These are phyloP conservation scores for Platorchestia sp. DNA, from an alignment of 1,140 invertebrate species.

Conservation along the genomic window DNA sequence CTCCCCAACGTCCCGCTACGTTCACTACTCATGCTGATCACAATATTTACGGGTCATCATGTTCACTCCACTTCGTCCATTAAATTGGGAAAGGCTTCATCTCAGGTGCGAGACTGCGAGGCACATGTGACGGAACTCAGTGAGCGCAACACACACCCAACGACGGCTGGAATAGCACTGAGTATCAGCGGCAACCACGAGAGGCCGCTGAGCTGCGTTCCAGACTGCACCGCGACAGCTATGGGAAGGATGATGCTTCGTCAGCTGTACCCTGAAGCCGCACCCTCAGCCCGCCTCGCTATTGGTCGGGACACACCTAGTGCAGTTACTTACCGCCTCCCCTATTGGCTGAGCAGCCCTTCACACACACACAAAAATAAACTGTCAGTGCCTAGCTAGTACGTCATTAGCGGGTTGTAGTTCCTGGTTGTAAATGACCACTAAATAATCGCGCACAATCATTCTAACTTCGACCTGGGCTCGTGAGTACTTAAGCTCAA, in stretches of 20 bases:
- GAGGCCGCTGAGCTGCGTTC: constrained; percentile 4
- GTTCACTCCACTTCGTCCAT: neutral
- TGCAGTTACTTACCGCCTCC: neutral
- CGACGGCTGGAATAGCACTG: constrained; percentile 38
- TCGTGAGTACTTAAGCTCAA: neutral
- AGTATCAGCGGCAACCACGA: neutral
- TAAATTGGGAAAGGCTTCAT: neutral
- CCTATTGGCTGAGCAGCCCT: constrained; percentile 10
- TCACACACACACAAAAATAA: neutral
- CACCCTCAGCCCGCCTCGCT: constrained; percentile 15
- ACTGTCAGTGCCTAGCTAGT: neutral
- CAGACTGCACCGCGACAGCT: constrained; percentile 23
- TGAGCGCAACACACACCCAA: constrained; percentile 12
- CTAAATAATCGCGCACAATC: neutral
- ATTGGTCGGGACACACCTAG: constrained; percentile 42
- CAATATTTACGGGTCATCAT: neutral
- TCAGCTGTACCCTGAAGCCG: constrained; percentile 50
- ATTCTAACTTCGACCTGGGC: neutral
- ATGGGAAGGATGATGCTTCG: constrained; percentile 46
- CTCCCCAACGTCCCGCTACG: neutral
- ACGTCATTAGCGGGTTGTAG: constrained; percentile 4
- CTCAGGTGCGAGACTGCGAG: neutral
- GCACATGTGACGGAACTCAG: neutral
- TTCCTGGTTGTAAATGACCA: neutral
- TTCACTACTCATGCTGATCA: neutral